Evolutionary conservation across 2,113 vertebrate species (phyloP), one percentile per base, ranked within the genome.

Genomic region (Tonatia bakeri): DNA sequence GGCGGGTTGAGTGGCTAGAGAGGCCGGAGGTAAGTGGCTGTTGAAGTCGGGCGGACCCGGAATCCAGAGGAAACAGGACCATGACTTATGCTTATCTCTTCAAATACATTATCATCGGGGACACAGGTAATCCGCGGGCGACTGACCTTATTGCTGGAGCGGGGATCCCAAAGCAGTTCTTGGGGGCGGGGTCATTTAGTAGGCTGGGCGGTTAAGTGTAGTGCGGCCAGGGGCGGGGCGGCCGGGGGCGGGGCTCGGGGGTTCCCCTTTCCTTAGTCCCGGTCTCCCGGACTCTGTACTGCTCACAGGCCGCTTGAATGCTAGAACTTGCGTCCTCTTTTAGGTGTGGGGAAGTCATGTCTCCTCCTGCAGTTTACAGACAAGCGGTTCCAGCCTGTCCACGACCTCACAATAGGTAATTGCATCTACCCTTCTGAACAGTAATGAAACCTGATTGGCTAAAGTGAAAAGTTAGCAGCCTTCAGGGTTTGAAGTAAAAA

Each of bases 341-440:
- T 97, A 99, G 99, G 99, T 98, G 99, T 99, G 90, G 99, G 99
- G 70, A 99, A 99, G 94, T 99, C 99, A 96, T 99, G 99, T 98
- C 99, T 99, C 97, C 98, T 99, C 98, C 98, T 99, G 98, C 99
- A 99, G 98, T 99, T 99, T 97, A 99, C 99, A 96, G 99, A 99
- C 98, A 99, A 99, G 98, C 98, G 99, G 93, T 99, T 99, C 98
- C 99, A 99, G 97, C 99, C 99, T 1, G 99, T 99, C 88, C 99
- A 99, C 79, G 99, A 99, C 97, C 99, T 99, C 97, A 99, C 99
- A 92, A 99, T 99, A 45, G 99, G 99, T 99, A 99, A 99, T 98
- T 45, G 56, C 26, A 20, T 17, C 4, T 47, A 64, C 67, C 77
- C 80, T 38, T 87, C 59, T 11, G 61, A 87, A 67, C 43, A 87